Percentiles rank a stretch among this genome's conserved stretches.
These are phyloP conservation scores for Yoshiicerus persimilis DNA, from an alignment of 1,140 invertebrate species.

Conservation along the genomic window DNA sequence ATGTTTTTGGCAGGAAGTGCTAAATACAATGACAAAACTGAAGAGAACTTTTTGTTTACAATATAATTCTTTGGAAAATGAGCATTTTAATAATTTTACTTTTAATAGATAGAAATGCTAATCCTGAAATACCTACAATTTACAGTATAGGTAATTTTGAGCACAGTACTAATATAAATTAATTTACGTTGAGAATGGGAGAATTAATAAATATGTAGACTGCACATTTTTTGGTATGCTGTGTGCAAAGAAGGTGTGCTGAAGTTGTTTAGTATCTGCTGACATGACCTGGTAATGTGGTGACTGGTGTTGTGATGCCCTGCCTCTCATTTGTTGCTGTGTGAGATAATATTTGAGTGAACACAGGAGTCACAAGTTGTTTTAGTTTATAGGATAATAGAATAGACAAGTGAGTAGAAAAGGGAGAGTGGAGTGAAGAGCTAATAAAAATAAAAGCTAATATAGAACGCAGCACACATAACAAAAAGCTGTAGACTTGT, in stretches of 20 bases:
- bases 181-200: background rate
- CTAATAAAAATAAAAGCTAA: constrained; percentile 16
- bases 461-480: background rate
- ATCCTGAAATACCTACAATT: too few relatives aligned
- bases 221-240: background rate
- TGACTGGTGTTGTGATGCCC: background rate
- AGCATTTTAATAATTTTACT: too few relatives aligned
- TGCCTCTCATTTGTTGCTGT: background rate
- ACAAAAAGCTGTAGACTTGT: background rate
- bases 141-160: too few relatives aligned
- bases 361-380: background rate
- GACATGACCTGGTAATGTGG: background rate
- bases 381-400: background rate
- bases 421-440: background rate
- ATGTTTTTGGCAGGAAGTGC: too few relatives aligned
- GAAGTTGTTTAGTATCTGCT: background rate
- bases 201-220: too few relatives aligned
- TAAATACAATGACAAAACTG: too few relatives aligned
- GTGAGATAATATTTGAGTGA: background rate
- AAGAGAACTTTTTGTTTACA: too few relatives aligned
- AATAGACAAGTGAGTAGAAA: background rate
- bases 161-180: too few relatives aligned
- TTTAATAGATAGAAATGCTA: too few relatives aligned
- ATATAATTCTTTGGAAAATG: too few relatives aligned
- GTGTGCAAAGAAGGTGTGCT: background rate